Conservation (phyloP, 2,113 vertebrate species). For the Hiodon tergisus region DNA sequence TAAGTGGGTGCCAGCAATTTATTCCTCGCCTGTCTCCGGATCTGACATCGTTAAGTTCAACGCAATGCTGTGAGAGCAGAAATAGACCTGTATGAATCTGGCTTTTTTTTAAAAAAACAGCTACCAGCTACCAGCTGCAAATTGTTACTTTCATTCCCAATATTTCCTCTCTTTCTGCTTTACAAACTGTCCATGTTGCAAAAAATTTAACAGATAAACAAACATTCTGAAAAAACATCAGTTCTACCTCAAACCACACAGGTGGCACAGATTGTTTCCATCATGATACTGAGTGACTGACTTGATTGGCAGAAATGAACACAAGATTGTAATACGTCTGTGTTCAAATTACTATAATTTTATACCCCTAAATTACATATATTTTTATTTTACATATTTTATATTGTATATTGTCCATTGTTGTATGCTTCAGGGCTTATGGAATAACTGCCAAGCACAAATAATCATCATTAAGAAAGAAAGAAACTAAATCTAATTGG, state of each 20-base stretch:
- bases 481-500: no score
- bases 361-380: no score
- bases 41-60: constrained; percentile 27
- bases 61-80: constrained; percentile 28
- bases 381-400: no score
- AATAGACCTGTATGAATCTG: constrained; percentile 18
- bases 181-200: constrained; percentile 48
- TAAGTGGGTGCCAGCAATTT: constrained; percentile 6
- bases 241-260: constrained; percentile 52
- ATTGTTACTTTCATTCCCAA: constrained; percentile 45
- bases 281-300: constrained; percentile 20
- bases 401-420: no score
- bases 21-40: constrained; percentile 20
- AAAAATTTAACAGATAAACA: constrained; percentile 33
- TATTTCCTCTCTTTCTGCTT: constrained; percentile 37
- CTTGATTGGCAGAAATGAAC: no score
- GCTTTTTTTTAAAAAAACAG: constrained; percentile 40
- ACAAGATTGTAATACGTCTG: no score
- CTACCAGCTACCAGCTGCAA: constrained; percentile 36
- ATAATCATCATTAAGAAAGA: no score
- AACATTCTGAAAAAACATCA: constrained; percentile 49
- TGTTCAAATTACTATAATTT: no score
- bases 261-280: constrained; percentile 33
- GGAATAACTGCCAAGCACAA: no score
- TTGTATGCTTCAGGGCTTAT: no score